Evolutionary conservation across 2,888 invertebrate species (phyloP), one percentile per base, ranked within the genome.

Genomic region (Leistus spinibarbis): DNA sequence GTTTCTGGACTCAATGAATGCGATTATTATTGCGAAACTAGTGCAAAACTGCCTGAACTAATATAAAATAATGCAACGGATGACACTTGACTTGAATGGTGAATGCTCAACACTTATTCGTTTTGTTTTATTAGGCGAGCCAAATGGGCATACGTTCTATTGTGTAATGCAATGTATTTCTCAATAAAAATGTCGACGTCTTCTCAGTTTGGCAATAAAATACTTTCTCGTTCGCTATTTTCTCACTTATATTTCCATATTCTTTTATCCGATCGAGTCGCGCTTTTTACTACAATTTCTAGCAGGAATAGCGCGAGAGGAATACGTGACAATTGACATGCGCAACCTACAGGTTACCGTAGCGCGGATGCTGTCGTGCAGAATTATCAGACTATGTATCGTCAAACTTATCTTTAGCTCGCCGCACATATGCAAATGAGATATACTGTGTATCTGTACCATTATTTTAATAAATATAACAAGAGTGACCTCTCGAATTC

Each of bases 81-180:
- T 40, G 40, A 40, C 13, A 40, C 40, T 40, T 13, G n/a, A n/a
- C n/a, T n/a, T n/a, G n/a, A n/a, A n/a, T 23, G 10, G 4, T 62
- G 24, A 23, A 62, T 20, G 23, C 62, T 4, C n/a, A 19, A 62
- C 24, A 62, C 24, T 20, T 23, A 62, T 65, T 53, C 53, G 27
- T 27, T 69, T 69, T 69, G 69, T 69, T 69, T 69, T 69, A 69
- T 56, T 20, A 56, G 24, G 40, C 24, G 20, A 60, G 40, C 27
- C 23, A 57, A 69, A 57, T 17, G 60, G 10, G 17, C 60, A 60
- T 60, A n/a, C 17, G 27, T 69, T 69, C 69, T 60, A 69, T 69
- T 69, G 69, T 27, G 24, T 69, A 27, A 57, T 27, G 24, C 60
- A 27, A 57, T 17, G 53, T 69, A 69, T 57, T 69, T 54, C 56